Evolutionary conservation across 1,140 invertebrate genomes (phyloP).

Genomic region (Rhagoletis zephyria): DNA sequence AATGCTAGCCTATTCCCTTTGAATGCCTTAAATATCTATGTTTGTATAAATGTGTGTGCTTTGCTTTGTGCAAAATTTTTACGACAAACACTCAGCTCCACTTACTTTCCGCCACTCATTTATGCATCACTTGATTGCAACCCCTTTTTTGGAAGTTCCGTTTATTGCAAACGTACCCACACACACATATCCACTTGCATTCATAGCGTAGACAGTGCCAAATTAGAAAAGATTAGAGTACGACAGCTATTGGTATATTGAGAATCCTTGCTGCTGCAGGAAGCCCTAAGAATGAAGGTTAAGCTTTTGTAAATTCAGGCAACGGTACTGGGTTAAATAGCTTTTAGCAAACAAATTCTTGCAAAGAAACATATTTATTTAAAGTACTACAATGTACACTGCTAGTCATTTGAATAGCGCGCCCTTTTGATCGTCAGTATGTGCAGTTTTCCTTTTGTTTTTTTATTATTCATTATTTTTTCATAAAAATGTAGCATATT

Average conservation of each 20-base stretch:
- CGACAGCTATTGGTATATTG: conserved; percentile 15
- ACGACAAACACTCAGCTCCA: conserved; percentile 41
- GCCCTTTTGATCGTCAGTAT: too few relatives aligned
- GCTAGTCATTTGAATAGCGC: too few relatives aligned
- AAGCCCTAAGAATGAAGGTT: conserved; percentile 45
- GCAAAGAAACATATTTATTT: neutral
- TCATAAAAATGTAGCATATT: too few relatives aligned
- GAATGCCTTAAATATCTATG: neutral
- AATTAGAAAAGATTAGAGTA: conserved; percentile 52
- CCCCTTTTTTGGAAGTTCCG: conserved; percentile 29
- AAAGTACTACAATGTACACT: neutral
- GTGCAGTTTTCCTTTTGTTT: too few relatives aligned
- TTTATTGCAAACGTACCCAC: neutral
- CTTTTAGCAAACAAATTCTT: conserved; percentile 45
- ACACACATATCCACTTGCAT: neutral
- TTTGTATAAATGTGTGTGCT: neutral
- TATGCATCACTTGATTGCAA: conserved; percentile 44
- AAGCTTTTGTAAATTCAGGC: conserved; percentile 38
- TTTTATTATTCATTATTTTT: too few relatives aligned
- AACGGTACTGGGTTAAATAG: conserved; percentile 41
- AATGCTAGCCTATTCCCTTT: conserved; percentile 9
- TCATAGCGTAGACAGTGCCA: neutral
- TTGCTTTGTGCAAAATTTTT: conserved; percentile 1
- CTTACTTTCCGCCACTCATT: conserved; percentile 38
- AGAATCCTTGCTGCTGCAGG: conserved; percentile 30